Base-by-base conservation (phyloP, 1,140 invertebrate species). In the Drosophila parvula region DNA sequence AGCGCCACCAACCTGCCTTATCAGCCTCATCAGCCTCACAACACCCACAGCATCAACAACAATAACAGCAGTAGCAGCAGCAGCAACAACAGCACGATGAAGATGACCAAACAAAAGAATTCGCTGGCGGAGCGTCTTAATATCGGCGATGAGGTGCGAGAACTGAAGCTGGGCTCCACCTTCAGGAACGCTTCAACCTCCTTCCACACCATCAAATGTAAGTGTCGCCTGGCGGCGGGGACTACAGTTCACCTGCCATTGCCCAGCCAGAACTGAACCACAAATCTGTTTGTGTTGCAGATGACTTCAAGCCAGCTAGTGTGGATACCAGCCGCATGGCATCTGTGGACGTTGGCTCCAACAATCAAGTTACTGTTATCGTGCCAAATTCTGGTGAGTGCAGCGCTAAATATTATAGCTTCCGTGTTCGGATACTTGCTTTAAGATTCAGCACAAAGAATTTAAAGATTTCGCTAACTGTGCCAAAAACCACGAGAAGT, bases 301-400 rank as follows among this genome's bases (percentile, higher is more conserved):
- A 97, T 96, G 98, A 99, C 93, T 99, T 99, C 92, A 99, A 99
- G 92, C 98, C 98, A 86, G 98, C 98, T 3, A 98, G 97, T 89
- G 97, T 99, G 41, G 98, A 99, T 93, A 95, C 96, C 14, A 96
- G 95, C 67, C 97, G 98, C 93, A 96, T 96, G 93, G 97, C 97
- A 22, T 96, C 94, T 22, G 95, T 99, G 28, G 97, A 98, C 92
- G 96, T 99, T 56, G 97, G 96, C 55, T 94, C 95, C 63, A 97
- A 96, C 89, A 96, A 98, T 93, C 97, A 97, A 93, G 95, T 97
- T 84, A 98, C 97, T 59, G 97, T 99, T 18, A 98, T 97, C 67
- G 96, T 98, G 69, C 98, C 98, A 75, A 97, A 99, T 95, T 95
- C 98, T 90, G 94, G 94, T 95, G 92, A 92, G 85, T 83, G 45